Percentiles rank a stretch among this genome's conserved stretches.
Conservation (phyloP, 2,888 invertebrate genomes). For the Ferdinandea cuprea region DNA sequence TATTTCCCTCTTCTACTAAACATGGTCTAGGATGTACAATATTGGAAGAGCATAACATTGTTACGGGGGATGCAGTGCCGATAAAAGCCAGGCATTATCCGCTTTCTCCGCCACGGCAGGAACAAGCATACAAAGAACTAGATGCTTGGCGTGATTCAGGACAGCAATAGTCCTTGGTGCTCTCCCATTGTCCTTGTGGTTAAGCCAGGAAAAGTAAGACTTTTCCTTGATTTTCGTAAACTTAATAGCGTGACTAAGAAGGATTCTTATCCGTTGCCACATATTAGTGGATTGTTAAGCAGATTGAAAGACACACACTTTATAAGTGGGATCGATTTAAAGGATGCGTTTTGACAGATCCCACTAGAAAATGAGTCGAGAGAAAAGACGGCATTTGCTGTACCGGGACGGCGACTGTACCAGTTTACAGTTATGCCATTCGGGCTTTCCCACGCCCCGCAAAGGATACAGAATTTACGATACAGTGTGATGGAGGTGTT, state of each 20-base stretch:
- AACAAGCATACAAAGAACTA: slow-evolving; percentile 1
- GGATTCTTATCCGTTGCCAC: slow-evolving; percentile 40
- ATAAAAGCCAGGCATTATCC: slow-evolving; percentile 3
- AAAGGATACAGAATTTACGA: not conserved
- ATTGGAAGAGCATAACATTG: not conserved
- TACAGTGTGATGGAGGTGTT: not conserved
- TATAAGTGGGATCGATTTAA: slow-evolving; percentile 65
- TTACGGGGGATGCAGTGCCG: not conserved
- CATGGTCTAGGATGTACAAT: not conserved
- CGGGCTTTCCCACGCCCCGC: slow-evolving; percentile 1
- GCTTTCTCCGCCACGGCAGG: slow-evolving; percentile 1
- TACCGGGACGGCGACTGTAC: slow-evolving; percentile 17
- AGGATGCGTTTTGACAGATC: slow-evolving; percentile 42
- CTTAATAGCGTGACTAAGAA: slow-evolving; percentile 19
- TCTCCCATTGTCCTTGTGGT: slow-evolving; percentile 69
- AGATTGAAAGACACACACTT: slow-evolving; percentile 56
- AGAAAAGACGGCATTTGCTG: slow-evolving; percentile 21
- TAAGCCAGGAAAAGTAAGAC: slow-evolving; percentile 52
- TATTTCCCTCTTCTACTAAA: not conserved
- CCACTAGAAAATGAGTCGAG: slow-evolving; percentile 10
- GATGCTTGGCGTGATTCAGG: slow-evolving; percentile 8
- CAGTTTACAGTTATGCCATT: slow-evolving; percentile 20
- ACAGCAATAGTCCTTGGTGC: not conserved
- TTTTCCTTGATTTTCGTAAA: slow-evolving; percentile 5
- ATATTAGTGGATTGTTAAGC: slow-evolving; percentile 75